Evolutionary conservation across 2,888 invertebrate genomes (phyloP), one percentile per base, ranked within the genome.

Genomic region (Arrhopalites spinosus): DNA sequence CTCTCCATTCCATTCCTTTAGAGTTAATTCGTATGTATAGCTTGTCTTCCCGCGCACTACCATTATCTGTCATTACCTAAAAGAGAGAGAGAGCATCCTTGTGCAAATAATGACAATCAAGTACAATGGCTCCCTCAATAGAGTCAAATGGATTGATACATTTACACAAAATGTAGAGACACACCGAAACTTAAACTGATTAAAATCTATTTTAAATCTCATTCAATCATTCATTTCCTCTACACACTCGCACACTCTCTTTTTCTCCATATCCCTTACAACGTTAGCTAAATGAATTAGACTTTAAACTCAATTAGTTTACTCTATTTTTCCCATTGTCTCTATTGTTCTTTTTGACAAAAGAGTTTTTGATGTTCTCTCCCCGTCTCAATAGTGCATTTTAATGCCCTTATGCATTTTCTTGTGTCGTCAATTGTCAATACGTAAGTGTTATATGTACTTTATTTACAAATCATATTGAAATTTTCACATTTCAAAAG

Each of bases 151-250:
- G 71, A 47, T 75, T 69, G 61, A 56, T 17, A 63, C 63, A 63
- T 15, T 30, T 30, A 63, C 3, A n/a, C 3, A 29, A 13, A 29
- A 17, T 5, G 20, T 5, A 53, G 53, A 56, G 29, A 70, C 7
- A 50, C 30, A 63, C 63, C 27, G 70, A 45, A 67, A 67, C 69
- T 72, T 61, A 72, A 72, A 61, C 36, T 73, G 63, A 73, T 73
- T 73, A 70, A 74, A 74, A 67, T 74, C 74, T 50, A 68, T 74
- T 74, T 68, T 67, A 75, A 75, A 70, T 69, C 75, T 56, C 68
- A 69, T 68, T 68, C 67, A 53, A 74, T 68, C 74, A 68, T 23
- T 74, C 74, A 77, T 74, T 64, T 73, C 71, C 64, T 68, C 56
- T 56, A 25, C 27, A 20, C 15, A 23, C 53, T 23, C 27, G 27